Conservation (phyloP, 2,113 vertebrate genomes). For the Mionectes macconnelli region DNA sequence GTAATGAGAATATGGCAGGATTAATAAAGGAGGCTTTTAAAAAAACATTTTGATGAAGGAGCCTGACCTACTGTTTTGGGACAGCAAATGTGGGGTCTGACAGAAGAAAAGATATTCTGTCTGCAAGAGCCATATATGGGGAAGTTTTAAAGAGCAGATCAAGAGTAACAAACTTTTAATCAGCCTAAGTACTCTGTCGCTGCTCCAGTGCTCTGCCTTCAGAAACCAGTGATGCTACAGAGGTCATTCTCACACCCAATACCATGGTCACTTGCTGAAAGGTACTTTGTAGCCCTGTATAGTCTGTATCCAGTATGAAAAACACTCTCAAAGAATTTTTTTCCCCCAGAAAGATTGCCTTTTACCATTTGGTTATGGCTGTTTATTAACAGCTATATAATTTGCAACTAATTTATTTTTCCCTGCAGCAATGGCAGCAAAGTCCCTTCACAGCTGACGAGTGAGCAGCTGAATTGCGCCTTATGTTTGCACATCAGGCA, state of each 20-base stretch:
- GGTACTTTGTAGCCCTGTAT: not conserved
- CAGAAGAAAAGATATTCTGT: not conserved
- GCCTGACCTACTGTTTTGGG: not conserved
- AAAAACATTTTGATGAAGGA: not conserved
- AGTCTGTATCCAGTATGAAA: not conserved
- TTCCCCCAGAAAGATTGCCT: not conserved
- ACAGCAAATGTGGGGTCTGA: not conserved
- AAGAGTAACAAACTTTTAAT: not conserved
- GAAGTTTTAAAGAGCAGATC: not conserved
- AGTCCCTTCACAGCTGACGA: constrained; percentile 7
- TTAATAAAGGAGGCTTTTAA: not conserved
- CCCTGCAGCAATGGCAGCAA: not conserved
- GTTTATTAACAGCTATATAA: constrained; percentile 50
- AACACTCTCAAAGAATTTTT: not conserved
- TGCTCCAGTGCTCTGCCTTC: not conserved
- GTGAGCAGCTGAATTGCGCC: constrained; percentile 39
- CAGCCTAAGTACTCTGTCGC: not conserved
- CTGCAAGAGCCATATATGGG: not conserved
- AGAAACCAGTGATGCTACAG: not conserved
- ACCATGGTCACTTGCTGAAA: not conserved
- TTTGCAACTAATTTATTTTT: constrained; percentile 53
- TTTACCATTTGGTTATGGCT: constrained; percentile 39
- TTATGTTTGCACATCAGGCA: constrained; percentile 55
- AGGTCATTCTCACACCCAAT: not conserved
- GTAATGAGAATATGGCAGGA: not conserved